Evolutionary conservation across 2,797 vertebrate genomes (phyloP).

Genomic region (Gymnoscopelus microlampas): DNA sequence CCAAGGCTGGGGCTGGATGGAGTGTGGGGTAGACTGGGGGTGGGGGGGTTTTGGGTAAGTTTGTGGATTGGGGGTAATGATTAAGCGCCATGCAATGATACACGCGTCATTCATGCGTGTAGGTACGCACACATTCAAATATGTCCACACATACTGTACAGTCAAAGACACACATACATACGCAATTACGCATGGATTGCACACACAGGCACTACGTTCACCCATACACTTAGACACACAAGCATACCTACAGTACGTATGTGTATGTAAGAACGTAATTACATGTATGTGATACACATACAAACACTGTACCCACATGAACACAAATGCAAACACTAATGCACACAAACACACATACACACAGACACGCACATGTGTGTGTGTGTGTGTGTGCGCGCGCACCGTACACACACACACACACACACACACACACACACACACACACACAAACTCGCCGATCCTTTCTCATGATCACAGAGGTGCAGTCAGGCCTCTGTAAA

Average conservation of each 20-base stretch:
- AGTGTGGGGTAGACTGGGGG: not conserved
- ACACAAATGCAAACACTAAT: not conserved
- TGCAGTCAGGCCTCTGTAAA: conserved; percentile 72
- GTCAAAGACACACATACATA: conserved; percentile 3
- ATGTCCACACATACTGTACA: not conserved
- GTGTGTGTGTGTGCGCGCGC: not conserved
- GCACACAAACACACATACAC: not conserved
- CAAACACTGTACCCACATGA: too few species aligned
- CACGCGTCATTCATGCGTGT: not conserved
- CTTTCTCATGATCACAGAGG: conserved; percentile 57
- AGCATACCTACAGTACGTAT: too few species aligned
- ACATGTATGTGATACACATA: too few species aligned
- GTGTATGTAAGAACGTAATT: too few species aligned
- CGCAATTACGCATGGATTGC: not conserved
- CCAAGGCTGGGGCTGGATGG: conserved; percentile 22
- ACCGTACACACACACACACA: not conserved
- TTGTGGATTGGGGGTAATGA: not conserved
- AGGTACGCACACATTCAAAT: not conserved
- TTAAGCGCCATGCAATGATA: not conserved
- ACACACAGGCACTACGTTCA: too few species aligned
- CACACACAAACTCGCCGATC: conserved; percentile 16
- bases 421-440: not conserved
- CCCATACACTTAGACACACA: too few species aligned
- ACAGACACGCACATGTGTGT: not conserved
- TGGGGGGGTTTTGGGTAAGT: not conserved